phyloP scores from a whole-genome alignment of 2,888 invertebrate genomes.

The Ramazzottius varieornatus region DNA sequence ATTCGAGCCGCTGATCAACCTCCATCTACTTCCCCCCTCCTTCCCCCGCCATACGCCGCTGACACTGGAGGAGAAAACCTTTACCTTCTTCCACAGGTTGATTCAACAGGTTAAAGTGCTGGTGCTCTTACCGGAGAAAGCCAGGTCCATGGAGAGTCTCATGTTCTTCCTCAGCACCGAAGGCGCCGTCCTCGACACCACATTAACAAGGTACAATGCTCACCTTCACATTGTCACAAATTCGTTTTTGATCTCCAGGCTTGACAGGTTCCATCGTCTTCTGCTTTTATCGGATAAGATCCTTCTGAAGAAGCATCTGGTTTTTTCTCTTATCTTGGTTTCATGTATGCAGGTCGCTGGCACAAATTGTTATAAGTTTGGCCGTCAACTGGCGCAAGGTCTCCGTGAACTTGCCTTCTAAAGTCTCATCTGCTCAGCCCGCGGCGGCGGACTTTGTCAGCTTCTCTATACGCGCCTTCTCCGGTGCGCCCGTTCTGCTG shows the following conservation, averaged over 20 bases:
- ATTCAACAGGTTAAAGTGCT: conserved; percentile 47
- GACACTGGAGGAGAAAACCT: conserved; percentile 10
- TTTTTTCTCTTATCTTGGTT: background rate
- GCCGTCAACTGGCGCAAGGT: no score
- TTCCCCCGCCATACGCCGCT: conserved; percentile 89
- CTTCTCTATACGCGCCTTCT: conserved; percentile 60
- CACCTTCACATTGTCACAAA: no score
- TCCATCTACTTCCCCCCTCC: conserved; percentile 78
- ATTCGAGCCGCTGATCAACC: conserved; percentile 84
- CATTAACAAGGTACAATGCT: conserved; percentile 10
- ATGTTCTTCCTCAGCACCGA: conserved; percentile 10
- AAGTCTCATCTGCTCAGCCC: no score
- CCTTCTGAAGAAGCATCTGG: no score
- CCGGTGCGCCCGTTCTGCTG: conserved; percentile 17
- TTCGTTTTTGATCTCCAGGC: no score
- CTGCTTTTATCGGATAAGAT: background rate
- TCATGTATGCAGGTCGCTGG: conserved; percentile 4
- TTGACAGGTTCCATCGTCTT: background rate
- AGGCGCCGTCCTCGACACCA: conserved; percentile 15
- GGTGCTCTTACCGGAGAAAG: conserved; percentile 49
- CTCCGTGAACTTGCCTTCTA: no score
- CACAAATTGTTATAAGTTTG: conserved; percentile 22
- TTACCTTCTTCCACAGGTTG: conserved; percentile 8
- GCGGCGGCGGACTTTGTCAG: conserved; percentile 61
- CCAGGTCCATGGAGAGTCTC: conserved; percentile 30